Base-by-base conservation (phyloP, 2,797 vertebrate genomes). In the Enteromius argenteus region DNA sequence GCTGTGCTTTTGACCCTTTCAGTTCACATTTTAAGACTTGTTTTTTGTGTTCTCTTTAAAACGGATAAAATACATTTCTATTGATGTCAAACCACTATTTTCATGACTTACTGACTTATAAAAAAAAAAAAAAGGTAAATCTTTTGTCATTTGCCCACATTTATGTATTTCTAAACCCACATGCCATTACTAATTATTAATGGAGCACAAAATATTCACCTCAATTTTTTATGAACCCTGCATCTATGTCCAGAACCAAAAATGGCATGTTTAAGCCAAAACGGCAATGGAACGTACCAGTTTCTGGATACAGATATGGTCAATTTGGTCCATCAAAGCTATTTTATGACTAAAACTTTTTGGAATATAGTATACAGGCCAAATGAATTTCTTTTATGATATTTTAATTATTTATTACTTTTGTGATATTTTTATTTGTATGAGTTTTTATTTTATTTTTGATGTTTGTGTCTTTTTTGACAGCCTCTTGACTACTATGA, bases 1-100 rank as follows among this genome's bases (percentile, higher is more conserved):
- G 87, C 9, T 56, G 32, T 32, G 37, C 7, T 32, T 66, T 66
- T 46, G 66, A 83, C 76, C 71, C 53, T 80, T 79, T 73, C 4
- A 39, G 37, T 19, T 66, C 3, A 17, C 14, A 23, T 42, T 35
- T 37, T 19, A 4, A 72, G 19, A 10, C 51, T 71, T 27, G 32
- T 56, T 32, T 53, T 37, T 60, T 60, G 4, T 60, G 15, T 60
- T 35, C 23, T 76, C 21, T 8, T 35, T 23, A n/a, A 37, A 74
- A 23, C 1, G 3, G 14, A 76, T 13, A 30, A 30, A 17, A 49
- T 10, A 19, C 15, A 71, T 17, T 56, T 35, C 58, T 37, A 39
- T 58, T 39, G 13, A 37, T 37, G 14, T 56, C 37, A 56, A 32
- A 39, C 51, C 51, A 35, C 49, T 15, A 37, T 37, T n/a, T 75